Base-by-base conservation (phyloP, 2,797 vertebrate species). In the Eremophila alpestris region DNA sequence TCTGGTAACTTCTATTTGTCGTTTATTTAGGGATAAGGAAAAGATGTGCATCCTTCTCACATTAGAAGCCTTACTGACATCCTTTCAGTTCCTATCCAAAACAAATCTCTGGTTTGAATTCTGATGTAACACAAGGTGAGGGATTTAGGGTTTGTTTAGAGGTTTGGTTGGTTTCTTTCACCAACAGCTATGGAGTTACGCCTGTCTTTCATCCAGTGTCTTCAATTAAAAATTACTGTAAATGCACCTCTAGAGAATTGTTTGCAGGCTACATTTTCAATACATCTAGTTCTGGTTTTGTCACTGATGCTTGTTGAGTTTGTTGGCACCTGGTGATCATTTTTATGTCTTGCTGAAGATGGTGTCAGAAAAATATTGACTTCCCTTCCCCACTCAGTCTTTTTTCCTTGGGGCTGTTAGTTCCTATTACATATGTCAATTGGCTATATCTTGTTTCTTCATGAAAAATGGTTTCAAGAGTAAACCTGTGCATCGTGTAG, bases 161-260 rank as follows among this genome's bases (percentile, higher is more conserved):
- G 23, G 12, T 76, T 69, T 59, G 24, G 11, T 38, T 38, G 16
- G 3, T 2, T 67, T 60, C 77, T 70, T 67, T 46, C 5, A 11
- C 19, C 24, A 34, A 9, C 5, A 38, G 13, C 60, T 62, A 0
- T 68, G 11, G 80, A 46, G 29, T 80, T 88, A 54, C 0, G 0
- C 54, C n/a, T 86, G 27, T 73, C 43, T 86, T 80, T 74, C 18
- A 60, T 60, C 32, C 45, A 45, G 19, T 54, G 22, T 58, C 52
- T 92, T 86, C n/a, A 52, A 48, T 63, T 75, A 84, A 45, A 83
- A 83, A 67, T 86, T 51, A 43, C 29, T 67, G 26, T 83, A 65
- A 76, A 27, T 58, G 24, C 18, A 34, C 5, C 29, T 77, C 58
- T 59, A 29, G 22, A 59, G 48, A 71, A 76, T 32, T 49, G 54